Percentiles rank a stretch among this genome's conserved stretches.
Evolutionary conservation across 1,140 invertebrate genomes (phyloP).

Genomic region (Drosophila nebulosa): DNA sequence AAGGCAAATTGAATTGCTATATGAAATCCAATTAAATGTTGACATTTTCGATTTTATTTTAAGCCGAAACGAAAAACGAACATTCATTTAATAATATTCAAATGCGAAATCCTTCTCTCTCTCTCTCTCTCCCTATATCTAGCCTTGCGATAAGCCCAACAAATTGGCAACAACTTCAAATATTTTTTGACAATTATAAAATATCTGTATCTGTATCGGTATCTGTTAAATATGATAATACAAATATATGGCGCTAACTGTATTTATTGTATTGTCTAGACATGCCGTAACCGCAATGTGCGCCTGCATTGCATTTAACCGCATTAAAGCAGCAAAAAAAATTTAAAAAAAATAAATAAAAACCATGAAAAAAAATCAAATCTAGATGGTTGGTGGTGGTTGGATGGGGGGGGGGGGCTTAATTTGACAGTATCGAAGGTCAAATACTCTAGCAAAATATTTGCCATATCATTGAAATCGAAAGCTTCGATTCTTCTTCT

Average conservation of each 20-base stretch:
- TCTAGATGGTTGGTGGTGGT: not conserved
- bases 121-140: not conserved
- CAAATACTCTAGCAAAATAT: too few species aligned
- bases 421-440: too few species aligned
- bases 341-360: too few species aligned
- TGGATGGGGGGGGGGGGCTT: slow-evolving; percentile 1
- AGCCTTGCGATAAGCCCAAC: slow-evolving; percentile 34
- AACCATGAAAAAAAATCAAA: not conserved
- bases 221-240: slow-evolving; percentile 59
- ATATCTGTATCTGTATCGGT: slow-evolving; percentile 2
- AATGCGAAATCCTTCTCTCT: not conserved
- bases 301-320: slow-evolving; percentile 73
- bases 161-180: slow-evolving; percentile 47
- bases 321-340: slow-evolving; percentile 49
- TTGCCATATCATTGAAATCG: too few species aligned
- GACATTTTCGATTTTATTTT: too few species aligned
- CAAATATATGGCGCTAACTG: slow-evolving; percentile 71
- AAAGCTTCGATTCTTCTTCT: too few species aligned
- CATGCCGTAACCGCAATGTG: slow-evolving; percentile 68
- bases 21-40: too few species aligned
- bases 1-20: too few species aligned
- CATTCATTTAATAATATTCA: too few species aligned
- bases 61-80: too few species aligned
- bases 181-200: slow-evolving; percentile 9
- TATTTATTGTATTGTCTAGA: slow-evolving; percentile 79